A percentile compares a stretch with the other conserved stretches of the same genome.
Conservation (phyloP, 2,113 vertebrate genomes). For the Gnathonemus longibarbis region DNA sequence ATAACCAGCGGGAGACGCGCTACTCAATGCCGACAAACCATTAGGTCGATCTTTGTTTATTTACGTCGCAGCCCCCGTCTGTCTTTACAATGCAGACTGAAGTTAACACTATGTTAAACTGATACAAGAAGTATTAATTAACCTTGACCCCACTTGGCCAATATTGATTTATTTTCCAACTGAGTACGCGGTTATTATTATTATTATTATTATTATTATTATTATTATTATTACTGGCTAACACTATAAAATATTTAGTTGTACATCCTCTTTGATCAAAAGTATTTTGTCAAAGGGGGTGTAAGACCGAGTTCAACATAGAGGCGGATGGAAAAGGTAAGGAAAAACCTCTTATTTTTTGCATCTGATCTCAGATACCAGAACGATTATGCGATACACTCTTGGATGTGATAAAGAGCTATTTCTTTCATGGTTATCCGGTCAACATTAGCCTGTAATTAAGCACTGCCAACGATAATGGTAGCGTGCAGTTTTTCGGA, state of each 20-base stretch:
- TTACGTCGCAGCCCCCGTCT: slow-evolving; percentile 46
- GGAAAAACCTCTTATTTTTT: slow-evolving; percentile 45
- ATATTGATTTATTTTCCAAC: slow-evolving; percentile 21
- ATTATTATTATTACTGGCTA: not conserved
- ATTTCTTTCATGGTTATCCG: slow-evolving; percentile 5
- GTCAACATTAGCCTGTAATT: slow-evolving; percentile 26
- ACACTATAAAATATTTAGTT: slow-evolving; percentile 5
- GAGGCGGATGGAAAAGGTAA: slow-evolving; percentile 53
- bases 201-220: not conserved
- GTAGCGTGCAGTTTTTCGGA: not conserved
- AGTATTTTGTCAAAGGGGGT: slow-evolving; percentile 46
- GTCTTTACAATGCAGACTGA: slow-evolving; percentile 41
- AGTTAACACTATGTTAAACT: slow-evolving; percentile 30
- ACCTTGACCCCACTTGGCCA: slow-evolving; percentile 21
- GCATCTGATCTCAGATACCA: slow-evolving; percentile 48
- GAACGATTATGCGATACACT: slow-evolving; percentile 43
- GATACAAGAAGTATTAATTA: slow-evolving; percentile 30
- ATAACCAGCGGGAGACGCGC: slow-evolving; percentile 59
- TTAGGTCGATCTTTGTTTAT: slow-evolving; percentile 58
- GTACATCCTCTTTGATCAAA: slow-evolving; percentile 41
- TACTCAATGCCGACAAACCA: slow-evolving; percentile 54
- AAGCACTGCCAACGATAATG: slow-evolving; percentile 7
- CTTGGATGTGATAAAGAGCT: not conserved
- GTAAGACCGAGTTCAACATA: slow-evolving; percentile 30
- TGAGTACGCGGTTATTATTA: not conserved